Evolutionary conservation across 2,113 vertebrate species (phyloP), one percentile per base, ranked within the genome.

Genomic region (Rhipidura dahli): DNA sequence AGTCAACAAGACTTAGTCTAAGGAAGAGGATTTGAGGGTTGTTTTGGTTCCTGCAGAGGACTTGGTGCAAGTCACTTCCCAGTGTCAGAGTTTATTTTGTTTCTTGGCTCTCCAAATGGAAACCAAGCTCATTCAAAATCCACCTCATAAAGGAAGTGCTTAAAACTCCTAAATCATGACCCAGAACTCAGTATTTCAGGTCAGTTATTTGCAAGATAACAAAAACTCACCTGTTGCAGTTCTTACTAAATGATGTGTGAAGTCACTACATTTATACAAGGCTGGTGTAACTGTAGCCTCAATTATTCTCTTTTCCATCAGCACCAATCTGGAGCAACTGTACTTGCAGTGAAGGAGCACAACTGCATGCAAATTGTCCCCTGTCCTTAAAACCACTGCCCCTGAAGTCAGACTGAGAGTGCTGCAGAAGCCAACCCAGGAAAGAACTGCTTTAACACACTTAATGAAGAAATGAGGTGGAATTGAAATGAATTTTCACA

Each of bases 401-500:
- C 40, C 70, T 84, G 39, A 50, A 76, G 24, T 64, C 76, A 57
- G 49, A 31, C 26, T 22, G n/a, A 69, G 45, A 59, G 28, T 30
- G 39, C 37, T 76, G 51, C 57, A 72, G 66, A 37, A 91, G 47
- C 45, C 37, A 89, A 65, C 57, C 22, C 45, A 75, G 53, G 50
- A 92, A 88, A 81, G n/a, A 27, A 37, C 39, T 39, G 44, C 33
- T 91, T 89, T 86, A 86, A 88, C 64, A 91, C 0, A 1, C 63
- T 42, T 76, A 85, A 73, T 64, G 56, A 88, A 75, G 70, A 75
- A 70, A 65, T n/a, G 8, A 93, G 84, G 51, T 80, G 37, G 40
- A 82, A 87, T 59, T 65, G 35, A 84, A 94, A 80, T 42, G 21
- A 77, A 83, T 95, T 93, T 94, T 77, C 85, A 80, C 73, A 93